phyloP scores from a whole-genome alignment of 2,113 vertebrate species.

The Amazona vittata region DNA sequence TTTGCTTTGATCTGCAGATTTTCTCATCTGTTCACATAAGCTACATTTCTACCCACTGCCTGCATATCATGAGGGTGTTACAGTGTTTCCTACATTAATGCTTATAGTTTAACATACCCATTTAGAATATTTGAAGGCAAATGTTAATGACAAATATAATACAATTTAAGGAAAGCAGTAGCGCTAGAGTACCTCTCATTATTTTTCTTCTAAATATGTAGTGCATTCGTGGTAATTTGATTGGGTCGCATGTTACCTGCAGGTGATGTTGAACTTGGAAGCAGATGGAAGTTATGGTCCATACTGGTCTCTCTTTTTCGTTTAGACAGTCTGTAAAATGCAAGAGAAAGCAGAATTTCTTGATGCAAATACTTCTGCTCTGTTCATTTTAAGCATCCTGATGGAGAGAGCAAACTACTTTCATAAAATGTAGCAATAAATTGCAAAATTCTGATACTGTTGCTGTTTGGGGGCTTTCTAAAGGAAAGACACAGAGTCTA shows the following conservation, averaged over 20 bases:
- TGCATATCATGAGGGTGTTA: background rate
- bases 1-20: slow-evolving; percentile 35
- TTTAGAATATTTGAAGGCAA: background rate
- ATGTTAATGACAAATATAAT: background rate
- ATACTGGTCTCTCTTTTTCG: background rate
- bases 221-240: background rate
- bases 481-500: background rate
- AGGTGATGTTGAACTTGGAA: background rate
- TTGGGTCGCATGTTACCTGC: background rate
- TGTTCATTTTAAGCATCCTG: background rate
- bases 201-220: background rate
- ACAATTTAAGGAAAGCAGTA: background rate
- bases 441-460: background rate
- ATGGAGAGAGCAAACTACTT: background rate
- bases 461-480: background rate
- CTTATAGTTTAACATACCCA: background rate
- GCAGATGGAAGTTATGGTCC: background rate
- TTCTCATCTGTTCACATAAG: background rate
- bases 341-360: background rate
- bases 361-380: background rate
- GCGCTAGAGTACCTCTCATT: background rate
- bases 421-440: background rate
- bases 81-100: background rate
- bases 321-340: background rate
- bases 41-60: background rate